Conservation (phyloP, 2,888 invertebrate genomes). For the Piscicola geometra region DNA sequence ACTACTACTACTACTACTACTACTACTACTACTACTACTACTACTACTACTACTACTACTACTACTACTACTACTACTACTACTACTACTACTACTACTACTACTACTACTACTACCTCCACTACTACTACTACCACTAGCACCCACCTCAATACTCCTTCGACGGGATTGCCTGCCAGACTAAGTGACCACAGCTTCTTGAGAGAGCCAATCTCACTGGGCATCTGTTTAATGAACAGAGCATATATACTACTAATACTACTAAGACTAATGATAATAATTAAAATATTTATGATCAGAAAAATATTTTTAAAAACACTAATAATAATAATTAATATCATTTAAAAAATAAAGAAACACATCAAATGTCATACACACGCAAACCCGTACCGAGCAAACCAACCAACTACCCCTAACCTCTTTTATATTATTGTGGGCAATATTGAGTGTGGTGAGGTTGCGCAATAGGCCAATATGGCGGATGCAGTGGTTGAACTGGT, state of each 20-base stretch:
- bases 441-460: conserved; percentile 86
- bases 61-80: conserved; percentile 12
- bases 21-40: conserved; percentile 12
- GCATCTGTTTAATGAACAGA: too few species aligned
- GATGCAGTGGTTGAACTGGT: conserved; percentile 73
- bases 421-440: conserved; percentile 75
- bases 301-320: too few species aligned
- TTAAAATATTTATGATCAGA: too few species aligned
- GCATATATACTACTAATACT: too few species aligned
- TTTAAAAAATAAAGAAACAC: too few species aligned
- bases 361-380: too few species aligned
- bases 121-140: too few species aligned
- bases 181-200: conserved; percentile 93
- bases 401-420: conserved; percentile 49
- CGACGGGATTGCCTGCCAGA: conserved; percentile 71
- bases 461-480: conserved; percentile 75
- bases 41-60: conserved; percentile 12
- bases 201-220: conserved; percentile 88
- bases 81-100: too few species aligned
- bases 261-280: too few species aligned
- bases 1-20: conserved; percentile 12
- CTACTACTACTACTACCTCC: too few species aligned
- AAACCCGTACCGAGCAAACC: too few species aligned
- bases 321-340: too few species aligned
- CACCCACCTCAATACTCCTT: conserved; percentile 51